These are phyloP conservation scores for Oreochromis niloticus DNA, from an alignment of 2,113 vertebrate species.

Conservation along the genomic window DNA sequence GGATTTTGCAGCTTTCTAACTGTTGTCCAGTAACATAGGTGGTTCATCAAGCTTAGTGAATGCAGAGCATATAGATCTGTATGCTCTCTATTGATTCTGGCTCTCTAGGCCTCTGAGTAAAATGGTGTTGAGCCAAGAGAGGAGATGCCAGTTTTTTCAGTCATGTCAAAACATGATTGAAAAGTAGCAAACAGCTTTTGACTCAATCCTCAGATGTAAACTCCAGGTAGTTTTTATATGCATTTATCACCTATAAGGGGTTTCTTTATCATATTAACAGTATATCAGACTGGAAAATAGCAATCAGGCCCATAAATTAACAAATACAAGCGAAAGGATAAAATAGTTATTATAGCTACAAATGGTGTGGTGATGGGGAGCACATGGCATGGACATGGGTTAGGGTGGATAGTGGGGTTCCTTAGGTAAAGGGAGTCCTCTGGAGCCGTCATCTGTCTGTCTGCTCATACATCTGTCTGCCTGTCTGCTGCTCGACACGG, in stretches of 20 bases:
- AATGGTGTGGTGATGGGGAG: neutral
- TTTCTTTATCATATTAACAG: neutral
- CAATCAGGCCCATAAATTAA: neutral
- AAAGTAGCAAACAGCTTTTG: neutral
- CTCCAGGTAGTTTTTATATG: neutral
- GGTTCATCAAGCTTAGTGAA: neutral
- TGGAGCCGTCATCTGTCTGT: slow-evolving; percentile 63
- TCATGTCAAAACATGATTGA: neutral
- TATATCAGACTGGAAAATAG: neutral
- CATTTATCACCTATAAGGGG: neutral
- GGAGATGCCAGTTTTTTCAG: neutral
- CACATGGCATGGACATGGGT: slow-evolving; percentile 6
- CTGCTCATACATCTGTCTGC: slow-evolving; percentile 65
- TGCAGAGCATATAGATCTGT: neutral
- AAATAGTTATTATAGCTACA: neutral
- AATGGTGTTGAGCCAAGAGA: neutral
- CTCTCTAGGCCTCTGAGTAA: neutral
- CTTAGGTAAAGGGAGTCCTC: slow-evolving; percentile 11
- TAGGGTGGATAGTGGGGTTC: neutral
- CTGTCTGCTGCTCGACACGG: slow-evolving; percentile 64
- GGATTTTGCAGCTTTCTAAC: neutral
- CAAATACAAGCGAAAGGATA: neutral
- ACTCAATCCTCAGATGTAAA: neutral
- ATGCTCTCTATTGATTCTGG: neutral
- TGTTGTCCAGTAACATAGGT: neutral